Conservation (phyloP, 2,888 invertebrate genomes). For the Drosophila pseudotalamancana region DNA sequence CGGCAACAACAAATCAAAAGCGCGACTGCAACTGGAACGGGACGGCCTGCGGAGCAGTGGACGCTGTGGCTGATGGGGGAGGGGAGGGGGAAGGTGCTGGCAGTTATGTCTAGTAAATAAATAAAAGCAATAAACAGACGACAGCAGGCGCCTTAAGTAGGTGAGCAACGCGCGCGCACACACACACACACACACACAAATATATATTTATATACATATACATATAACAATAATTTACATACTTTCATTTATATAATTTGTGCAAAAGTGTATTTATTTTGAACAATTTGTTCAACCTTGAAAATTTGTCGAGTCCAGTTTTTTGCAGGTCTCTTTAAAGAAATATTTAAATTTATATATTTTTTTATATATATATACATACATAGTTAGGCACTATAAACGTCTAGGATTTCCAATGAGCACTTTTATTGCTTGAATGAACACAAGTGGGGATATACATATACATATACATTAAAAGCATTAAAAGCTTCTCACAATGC, state of each 20-base stretch:
- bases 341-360: constrained; percentile 16
- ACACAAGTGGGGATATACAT: not conserved
- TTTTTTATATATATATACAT: not conserved
- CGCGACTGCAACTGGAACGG: constrained; percentile 12
- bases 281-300: constrained; percentile 28
- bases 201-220: not conserved
- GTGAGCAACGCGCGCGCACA: constrained; percentile 27
- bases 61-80: not conserved
- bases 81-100: not conserved
- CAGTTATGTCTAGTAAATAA: constrained; percentile 73
- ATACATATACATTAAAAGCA: not conserved
- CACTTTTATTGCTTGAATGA: constrained; percentile 7
- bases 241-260: constrained; percentile 1
- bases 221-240: not conserved
- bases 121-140: constrained; percentile 74
- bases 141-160: constrained; percentile 62
- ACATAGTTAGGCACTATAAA: not conserved
- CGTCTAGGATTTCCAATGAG: constrained; percentile 21
- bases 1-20: constrained; percentile 69
- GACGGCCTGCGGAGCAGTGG: not conserved
- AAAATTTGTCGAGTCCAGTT: constrained; percentile 24
- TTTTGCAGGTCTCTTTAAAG: too few relatives aligned
- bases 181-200: not conserved
- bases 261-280: not conserved
- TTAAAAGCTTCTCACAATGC: too few relatives aligned